These are phyloP conservation scores for Oryzias curvinotus DNA, from an alignment of 2,113 vertebrate species.

Conservation along the genomic window DNA sequence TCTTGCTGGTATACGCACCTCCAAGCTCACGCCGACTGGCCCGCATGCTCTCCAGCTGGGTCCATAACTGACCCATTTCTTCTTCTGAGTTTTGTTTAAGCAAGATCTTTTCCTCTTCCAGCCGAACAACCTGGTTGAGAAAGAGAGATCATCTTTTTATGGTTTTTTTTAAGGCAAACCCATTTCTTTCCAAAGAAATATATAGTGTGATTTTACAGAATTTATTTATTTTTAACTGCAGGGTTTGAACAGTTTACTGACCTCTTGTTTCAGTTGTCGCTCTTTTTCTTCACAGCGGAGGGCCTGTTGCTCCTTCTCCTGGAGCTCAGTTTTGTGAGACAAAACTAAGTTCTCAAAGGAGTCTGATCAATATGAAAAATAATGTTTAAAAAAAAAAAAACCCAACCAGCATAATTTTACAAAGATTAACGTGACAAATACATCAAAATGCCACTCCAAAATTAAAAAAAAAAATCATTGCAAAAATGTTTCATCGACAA, in stretches of 20 bases:
- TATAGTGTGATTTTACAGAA: not conserved
- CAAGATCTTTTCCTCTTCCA: conserved; percentile 69
- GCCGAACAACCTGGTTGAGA: conserved; percentile 74
- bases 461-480: too few relatives aligned
- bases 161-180: not conserved
- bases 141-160: not conserved
- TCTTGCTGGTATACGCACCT: conserved; percentile 71
- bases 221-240: not conserved
- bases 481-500: too few relatives aligned
- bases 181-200: not conserved
- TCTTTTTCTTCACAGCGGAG: conserved; percentile 75
- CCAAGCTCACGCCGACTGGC: conserved; percentile 81
- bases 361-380: conserved; percentile 46
- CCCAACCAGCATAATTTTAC: not conserved
- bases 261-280: conserved; percentile 77
- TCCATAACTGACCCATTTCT: conserved; percentile 83
- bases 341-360: conserved; percentile 71
- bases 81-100: conserved; percentile 80
- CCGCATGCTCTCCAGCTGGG: conserved; percentile 81
- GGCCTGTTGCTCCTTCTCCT: conserved; percentile 65
- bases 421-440: too few relatives aligned
- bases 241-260: conserved; percentile 36
- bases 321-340: conserved; percentile 68
- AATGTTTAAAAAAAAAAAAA: not conserved
- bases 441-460: too few relatives aligned